Conservation (phyloP, 2,888 invertebrate genomes). For the Gasteruption jaculator region DNA sequence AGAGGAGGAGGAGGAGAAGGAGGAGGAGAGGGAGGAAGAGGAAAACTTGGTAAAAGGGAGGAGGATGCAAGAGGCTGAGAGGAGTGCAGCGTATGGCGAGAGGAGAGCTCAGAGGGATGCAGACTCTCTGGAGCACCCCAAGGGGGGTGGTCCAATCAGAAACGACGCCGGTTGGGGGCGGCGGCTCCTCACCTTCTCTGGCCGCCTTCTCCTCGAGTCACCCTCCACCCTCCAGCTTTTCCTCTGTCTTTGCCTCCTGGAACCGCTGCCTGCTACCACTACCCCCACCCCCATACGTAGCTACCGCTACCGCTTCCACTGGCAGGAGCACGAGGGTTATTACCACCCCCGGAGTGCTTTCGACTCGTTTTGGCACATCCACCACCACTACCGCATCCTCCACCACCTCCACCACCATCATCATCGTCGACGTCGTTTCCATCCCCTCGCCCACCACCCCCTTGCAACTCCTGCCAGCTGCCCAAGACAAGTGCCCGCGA, state of each 20-base stretch:
- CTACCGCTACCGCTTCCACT: constrained; percentile 24
- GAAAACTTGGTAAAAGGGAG: constrained; percentile 20
- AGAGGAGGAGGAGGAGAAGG: constrained; percentile 22
- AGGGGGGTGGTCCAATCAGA: constrained; percentile 49
- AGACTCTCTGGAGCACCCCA: constrained; percentile 34
- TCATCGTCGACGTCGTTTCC: constrained; percentile 33
- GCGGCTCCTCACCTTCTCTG: constrained; percentile 34
- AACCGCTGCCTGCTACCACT: constrained; percentile 32
- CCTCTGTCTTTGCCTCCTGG: no score
- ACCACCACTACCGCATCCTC: constrained; percentile 26
- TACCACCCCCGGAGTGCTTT: constrained; percentile 2
- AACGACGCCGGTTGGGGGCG: constrained; percentile 44
- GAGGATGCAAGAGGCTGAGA: constrained; percentile 19
- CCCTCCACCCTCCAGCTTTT: no score
- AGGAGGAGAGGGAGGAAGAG: constrained; percentile 16
- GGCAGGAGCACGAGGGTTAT: constrained; percentile 8
- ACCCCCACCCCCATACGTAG: constrained; percentile 30
- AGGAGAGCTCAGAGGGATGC: constrained; percentile 33
- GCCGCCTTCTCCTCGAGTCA: constrained; percentile 35
- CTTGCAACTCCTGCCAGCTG: constrained; percentile 43
- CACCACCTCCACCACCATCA: constrained; percentile 22
- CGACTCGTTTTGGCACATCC: constrained; percentile 26
- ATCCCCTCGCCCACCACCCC: constrained; percentile 34
- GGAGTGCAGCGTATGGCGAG: constrained; percentile 10
- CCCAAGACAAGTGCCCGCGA: constrained; percentile 48